A percentile compares a stretch with the other conserved stretches of the same genome.
phyloP scores from a whole-genome alignment of 2,888 invertebrate genomes.

The Agrochola litura region DNA sequence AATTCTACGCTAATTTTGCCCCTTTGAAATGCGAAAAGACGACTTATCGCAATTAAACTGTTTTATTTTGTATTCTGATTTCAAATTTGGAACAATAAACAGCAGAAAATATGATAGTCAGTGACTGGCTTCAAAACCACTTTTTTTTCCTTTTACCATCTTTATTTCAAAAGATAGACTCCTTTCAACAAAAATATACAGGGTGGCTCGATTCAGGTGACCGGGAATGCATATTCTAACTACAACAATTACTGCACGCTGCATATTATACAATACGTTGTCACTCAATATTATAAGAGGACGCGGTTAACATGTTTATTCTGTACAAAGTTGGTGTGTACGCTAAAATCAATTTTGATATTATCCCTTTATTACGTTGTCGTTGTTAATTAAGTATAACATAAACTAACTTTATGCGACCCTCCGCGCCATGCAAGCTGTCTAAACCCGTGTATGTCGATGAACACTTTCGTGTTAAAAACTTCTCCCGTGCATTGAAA shows the following conservation, averaged over 20 bases:
- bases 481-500: constrained; percentile 53
- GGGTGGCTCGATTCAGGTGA: too few relatives aligned
- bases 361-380: constrained; percentile 41
- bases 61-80: too few relatives aligned
- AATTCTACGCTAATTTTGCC: too few relatives aligned
- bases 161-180: too few relatives aligned
- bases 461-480: constrained; percentile 40
- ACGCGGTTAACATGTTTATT: constrained; percentile 37
- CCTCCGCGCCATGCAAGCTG: constrained; percentile 26
- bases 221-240: not conserved
- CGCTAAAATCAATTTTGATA: constrained; percentile 41
- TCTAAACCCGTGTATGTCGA: constrained; percentile 22
- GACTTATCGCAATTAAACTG: too few relatives aligned
- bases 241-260: not conserved
- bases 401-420: constrained; percentile 40
- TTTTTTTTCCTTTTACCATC: too few relatives aligned
- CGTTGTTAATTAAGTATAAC: constrained; percentile 48
- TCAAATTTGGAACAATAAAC: too few relatives aligned
- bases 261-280: constrained; percentile 5
- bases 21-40: too few relatives aligned
- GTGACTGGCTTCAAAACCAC: too few relatives aligned
- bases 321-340: constrained; percentile 26
- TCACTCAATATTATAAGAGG: constrained; percentile 24
- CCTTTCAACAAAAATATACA: too few relatives aligned
- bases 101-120: too few relatives aligned